Evolutionary conservation across 2,797 vertebrate genomes (phyloP), one percentile per base, ranked within the genome.

Genomic region (Enteromius anoplus): DNA sequence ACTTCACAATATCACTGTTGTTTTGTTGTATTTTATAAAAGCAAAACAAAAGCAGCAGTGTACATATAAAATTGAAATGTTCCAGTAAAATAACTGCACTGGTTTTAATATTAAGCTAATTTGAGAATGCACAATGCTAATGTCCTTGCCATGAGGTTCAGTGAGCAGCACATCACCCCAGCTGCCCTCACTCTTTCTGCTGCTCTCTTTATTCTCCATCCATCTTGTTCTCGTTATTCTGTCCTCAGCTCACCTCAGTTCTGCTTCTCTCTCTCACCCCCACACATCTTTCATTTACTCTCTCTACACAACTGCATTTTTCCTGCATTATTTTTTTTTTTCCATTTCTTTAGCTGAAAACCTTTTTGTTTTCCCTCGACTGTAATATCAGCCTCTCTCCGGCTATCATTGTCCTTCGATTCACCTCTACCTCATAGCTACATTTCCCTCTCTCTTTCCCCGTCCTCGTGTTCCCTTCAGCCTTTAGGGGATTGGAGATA

Each of bases 121-220:
- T 55, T 37, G 11, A 15, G 55, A 58, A 53, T 21, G 49, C 32
- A 75, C 19, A 58, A 58, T 15, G 72, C 37, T 29, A 53, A 34
- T 66, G 76, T 90, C 73, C 89, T 58, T 23, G 53, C 34, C 32
- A 85, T 84, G 85, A 84, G 90, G 82, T 82, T 87, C 88, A 89
- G 82, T 75, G 86, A 86, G 83, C 76, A 85, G 10, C 76, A 49
- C 49, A 42, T 37, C 29, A 64, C 80, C 70, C 37, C 80, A 64
- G 21, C 69, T 51, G 79, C 79, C 69, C 40, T 77, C 75, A 62
- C 55, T 77, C 75, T 75, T 75, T 60, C 34, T 2, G 14, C 55
- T 29, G 58, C 58, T 76, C 75, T 26, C 9, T 81, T 73, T 65
- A 73, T 75, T 51, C 80, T 82, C 47, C 45, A 29, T 81, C 29